phyloP scores from a whole-genome alignment of 2,113 vertebrate species.

The Sceloporus undulatus region DNA sequence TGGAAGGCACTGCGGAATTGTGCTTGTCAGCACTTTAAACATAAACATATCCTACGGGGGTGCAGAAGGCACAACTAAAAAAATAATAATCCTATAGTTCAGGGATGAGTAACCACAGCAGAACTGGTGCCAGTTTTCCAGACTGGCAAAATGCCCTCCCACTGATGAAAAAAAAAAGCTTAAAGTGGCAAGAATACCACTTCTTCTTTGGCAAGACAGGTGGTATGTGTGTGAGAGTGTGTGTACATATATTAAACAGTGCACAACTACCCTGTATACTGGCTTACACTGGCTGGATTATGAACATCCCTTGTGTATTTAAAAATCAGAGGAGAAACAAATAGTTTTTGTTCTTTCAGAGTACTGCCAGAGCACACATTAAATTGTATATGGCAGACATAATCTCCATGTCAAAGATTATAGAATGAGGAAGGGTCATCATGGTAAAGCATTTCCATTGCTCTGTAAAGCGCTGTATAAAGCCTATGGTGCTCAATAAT shows the following conservation, averaged over 20 bases:
- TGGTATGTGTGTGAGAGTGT: too few relatives aligned
- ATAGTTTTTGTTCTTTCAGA: background rate
- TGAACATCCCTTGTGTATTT: background rate
- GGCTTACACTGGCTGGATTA: background rate
- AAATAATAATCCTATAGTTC: too few relatives aligned
- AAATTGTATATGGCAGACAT: background rate
- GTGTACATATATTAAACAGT: too few relatives aligned
- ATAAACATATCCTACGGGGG: background rate
- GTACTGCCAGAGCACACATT: background rate
- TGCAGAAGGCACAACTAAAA: background rate
- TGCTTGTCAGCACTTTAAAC: slow-evolving; percentile 36
- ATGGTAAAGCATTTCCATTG: background rate
- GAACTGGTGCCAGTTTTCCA: too few relatives aligned
- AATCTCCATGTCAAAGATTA: background rate
- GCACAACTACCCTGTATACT: too few relatives aligned
- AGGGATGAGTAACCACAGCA: too few relatives aligned
- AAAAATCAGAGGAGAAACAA: background rate
- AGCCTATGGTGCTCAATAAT: too few relatives aligned
- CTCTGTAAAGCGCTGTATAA: too few relatives aligned
- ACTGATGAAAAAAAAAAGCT: too few relatives aligned
- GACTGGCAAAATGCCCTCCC: too few relatives aligned
- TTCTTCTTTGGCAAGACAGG: too few relatives aligned
- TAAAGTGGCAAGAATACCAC: too few relatives aligned
- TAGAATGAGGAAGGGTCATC: background rate
- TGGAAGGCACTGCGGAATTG: slow-evolving; percentile 6